Conservation (phyloP, 92 coral and sea anemone genomes). For the Actinostola sp. region DNA sequence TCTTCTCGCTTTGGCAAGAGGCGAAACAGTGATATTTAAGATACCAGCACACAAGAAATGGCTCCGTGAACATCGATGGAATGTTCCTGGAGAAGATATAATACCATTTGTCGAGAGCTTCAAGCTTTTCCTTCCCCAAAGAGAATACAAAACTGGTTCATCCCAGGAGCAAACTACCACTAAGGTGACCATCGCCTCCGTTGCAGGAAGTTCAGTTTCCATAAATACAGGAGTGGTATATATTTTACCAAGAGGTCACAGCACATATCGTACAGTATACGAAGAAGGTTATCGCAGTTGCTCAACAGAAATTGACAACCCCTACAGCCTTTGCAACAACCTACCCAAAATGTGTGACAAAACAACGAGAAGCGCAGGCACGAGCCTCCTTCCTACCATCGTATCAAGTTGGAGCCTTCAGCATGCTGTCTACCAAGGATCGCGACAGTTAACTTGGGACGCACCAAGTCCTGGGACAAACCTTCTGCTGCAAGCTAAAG, state of each 20-base stretch:
- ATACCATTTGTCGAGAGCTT: conserved; percentile 51
- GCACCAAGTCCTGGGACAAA: conserved; percentile 54
- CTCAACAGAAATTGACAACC: conserved; percentile 48
- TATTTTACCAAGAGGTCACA: conserved; percentile 40
- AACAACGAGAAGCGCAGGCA: conserved; percentile 30
- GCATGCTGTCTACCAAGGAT: conserved; percentile 33
- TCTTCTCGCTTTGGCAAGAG: conserved; percentile 41
- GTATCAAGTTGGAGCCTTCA: conserved; percentile 53
- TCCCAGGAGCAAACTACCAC: not conserved
- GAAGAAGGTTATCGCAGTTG: conserved; percentile 59
- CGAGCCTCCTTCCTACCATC: conserved; percentile 57
- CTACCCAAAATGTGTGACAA: conserved; percentile 62
- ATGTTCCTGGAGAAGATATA: conserved; percentile 41
- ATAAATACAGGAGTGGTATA: conserved; percentile 16
- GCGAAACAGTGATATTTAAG: conserved; percentile 44
- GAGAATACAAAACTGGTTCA: conserved; percentile 17
- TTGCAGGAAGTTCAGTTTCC: conserved; percentile 42
- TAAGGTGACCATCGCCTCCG: conserved; percentile 22
- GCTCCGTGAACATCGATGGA: conserved; percentile 48
- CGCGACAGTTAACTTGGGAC: conserved; percentile 27
- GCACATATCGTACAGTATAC: conserved; percentile 46
- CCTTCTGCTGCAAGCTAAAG: conserved; percentile 41
- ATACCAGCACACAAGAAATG: conserved; percentile 49
- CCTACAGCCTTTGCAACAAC: conserved; percentile 65
- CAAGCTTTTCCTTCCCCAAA: conserved; percentile 50